Percentiles rank a stretch among this genome's conserved stretches.
These are phyloP conservation scores for Galeopsomyia nigrocyanea DNA, from an alignment of 2,888 invertebrate species.

Conservation along the genomic window DNA sequence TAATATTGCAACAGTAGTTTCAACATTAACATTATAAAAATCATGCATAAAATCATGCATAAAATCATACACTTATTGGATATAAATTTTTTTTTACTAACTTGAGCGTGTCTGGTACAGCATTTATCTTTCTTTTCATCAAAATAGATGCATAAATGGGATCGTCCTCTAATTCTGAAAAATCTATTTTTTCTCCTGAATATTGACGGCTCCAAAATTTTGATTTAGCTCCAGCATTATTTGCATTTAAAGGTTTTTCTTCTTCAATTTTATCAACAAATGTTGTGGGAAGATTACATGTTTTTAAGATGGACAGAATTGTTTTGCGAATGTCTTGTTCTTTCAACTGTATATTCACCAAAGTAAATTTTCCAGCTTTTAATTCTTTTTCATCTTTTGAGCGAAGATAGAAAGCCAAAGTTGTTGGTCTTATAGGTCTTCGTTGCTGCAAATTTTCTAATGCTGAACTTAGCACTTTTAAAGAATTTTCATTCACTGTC, in stretches of 20 bases:
- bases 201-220: constrained; percentile 56
- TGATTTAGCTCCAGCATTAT: constrained; percentile 49
- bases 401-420: constrained; percentile 85
- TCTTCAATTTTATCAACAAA: constrained; percentile 88
- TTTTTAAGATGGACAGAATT: constrained; percentile 81
- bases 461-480: constrained; percentile 89
- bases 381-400: constrained; percentile 74
- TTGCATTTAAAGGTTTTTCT: constrained; percentile 71
- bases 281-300: constrained; percentile 88
- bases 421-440: constrained; percentile 73
- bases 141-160: constrained; percentile 71
- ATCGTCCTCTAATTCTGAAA: constrained; percentile 70
- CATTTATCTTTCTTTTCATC: constrained; percentile 70
- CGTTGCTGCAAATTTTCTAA: constrained; percentile 83
- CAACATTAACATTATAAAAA: too few relatives aligned
- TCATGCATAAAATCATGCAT: too few relatives aligned
- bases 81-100: constrained; percentile 47
- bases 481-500: constrained; percentile 90
- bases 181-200: constrained; percentile 58
- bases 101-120: constrained; percentile 66
- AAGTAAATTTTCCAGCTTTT: constrained; percentile 76
- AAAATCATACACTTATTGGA: background rate
- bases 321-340: constrained; percentile 79
- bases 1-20: constrained; percentile 49
- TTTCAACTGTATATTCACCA: constrained; percentile 81